Percentiles rank a stretch among this genome's conserved stretches.
Conservation (phyloP, 2,113 vertebrate species). For the Chrysochloris asiatica region DNA sequence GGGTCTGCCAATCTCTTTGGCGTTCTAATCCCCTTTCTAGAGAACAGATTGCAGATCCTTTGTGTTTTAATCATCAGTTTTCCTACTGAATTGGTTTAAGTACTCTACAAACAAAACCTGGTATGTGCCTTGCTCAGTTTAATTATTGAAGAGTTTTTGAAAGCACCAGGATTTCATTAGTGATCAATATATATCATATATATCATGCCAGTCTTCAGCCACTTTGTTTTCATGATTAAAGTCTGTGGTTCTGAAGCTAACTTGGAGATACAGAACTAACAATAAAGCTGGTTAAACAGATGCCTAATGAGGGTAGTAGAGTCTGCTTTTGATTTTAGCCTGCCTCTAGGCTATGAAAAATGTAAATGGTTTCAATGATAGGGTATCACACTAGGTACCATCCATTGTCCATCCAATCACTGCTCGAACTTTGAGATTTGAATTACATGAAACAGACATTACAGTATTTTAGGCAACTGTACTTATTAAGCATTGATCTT, state of each 20-base stretch:
- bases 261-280: neutral
- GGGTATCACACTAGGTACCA: neutral
- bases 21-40: neutral
- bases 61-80: slow-evolving; percentile 23
- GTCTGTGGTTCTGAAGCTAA: neutral
- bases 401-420: neutral
- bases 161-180: slow-evolving; percentile 14
- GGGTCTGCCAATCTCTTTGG: neutral
- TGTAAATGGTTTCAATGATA: neutral
- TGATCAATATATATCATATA: neutral
- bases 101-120: neutral
- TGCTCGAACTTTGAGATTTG: neutral
- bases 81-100: slow-evolving; percentile 11
- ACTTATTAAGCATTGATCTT: neutral
- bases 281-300: neutral
- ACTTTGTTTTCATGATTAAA: neutral
- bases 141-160: slow-evolving; percentile 29
- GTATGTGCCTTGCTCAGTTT: neutral
- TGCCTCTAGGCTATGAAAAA: neutral
- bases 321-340: neutral
- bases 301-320: neutral
- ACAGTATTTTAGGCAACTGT: neutral
- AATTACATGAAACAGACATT: neutral
- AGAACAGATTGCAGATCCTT: neutral
- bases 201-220: neutral